Evolutionary conservation across 2,888 invertebrate genomes (phyloP).

Genomic region (Himalopsyche japonica): DNA sequence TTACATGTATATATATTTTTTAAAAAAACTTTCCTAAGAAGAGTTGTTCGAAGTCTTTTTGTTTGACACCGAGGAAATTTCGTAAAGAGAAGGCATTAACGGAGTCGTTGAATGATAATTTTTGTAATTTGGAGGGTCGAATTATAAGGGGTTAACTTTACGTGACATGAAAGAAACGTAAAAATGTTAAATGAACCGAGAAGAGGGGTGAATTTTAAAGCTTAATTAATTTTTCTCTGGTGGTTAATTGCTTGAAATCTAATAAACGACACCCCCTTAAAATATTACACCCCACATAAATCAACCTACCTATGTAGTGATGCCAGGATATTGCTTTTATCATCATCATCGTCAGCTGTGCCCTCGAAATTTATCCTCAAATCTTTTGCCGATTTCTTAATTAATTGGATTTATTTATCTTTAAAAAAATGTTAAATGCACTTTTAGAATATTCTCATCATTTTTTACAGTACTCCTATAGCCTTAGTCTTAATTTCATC

Average conservation of each 20-base stretch:
- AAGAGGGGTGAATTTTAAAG: neutral
- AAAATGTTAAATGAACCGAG: neutral
- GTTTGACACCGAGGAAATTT: neutral
- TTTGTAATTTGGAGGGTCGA: neutral
- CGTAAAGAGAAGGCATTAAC: neutral
- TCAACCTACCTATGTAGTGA: neutral
- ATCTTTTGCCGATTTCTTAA: too few species aligned
- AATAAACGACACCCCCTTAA: neutral
- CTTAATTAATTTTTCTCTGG: neutral
- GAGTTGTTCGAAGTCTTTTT: neutral
- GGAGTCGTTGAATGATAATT: neutral
- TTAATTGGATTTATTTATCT: too few species aligned
- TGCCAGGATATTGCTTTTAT: too few species aligned
- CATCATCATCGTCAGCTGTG: too few species aligned
- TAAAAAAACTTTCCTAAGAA: neutral
- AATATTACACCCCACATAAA: neutral
- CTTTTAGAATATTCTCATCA: too few species aligned
- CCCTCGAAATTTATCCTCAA: too few species aligned
- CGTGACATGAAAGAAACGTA: conserved; percentile 1
- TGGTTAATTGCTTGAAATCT: neutral
- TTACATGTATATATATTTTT: too few species aligned
- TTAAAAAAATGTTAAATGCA: too few species aligned
- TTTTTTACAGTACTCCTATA: too few species aligned
- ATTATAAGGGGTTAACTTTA: neutral
- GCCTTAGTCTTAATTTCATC: too few species aligned